phyloP scores from a whole-genome alignment of 1,140 invertebrate species.

The Atopsyche davidsoni region DNA sequence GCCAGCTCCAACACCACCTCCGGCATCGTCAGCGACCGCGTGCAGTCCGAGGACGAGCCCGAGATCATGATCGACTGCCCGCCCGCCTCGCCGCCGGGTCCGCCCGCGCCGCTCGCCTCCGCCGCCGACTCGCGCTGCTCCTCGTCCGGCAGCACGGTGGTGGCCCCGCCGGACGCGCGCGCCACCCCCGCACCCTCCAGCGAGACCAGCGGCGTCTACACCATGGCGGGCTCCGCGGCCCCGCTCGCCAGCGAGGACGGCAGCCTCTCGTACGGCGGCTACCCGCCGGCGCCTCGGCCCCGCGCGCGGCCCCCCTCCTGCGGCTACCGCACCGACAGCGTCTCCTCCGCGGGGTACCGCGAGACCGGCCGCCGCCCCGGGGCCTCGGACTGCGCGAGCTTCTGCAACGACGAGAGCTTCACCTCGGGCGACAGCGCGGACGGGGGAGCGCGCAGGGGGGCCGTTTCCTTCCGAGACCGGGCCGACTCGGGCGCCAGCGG shows the following conservation, averaged over 20 bases:
- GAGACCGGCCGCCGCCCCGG: slow-evolving; percentile 11
- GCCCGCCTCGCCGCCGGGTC: slow-evolving; percentile 59
- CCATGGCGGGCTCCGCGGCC: slow-evolving; percentile 59
- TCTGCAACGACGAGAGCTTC: slow-evolving; percentile 23
- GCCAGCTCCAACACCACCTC: slow-evolving; percentile 84
- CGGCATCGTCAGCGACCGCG: slow-evolving; percentile 89
- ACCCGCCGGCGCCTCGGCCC: no score
- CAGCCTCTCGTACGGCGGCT: slow-evolving; percentile 13
- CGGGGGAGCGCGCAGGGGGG: slow-evolving; percentile 4
- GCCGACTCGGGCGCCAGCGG: slow-evolving; percentile 72
- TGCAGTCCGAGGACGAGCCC: slow-evolving; percentile 87
- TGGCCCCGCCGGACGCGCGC: slow-evolving; percentile 57
- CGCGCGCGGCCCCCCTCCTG: slow-evolving; percentile 11
- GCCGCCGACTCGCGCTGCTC: slow-evolving; percentile 66
- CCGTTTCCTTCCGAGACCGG: slow-evolving; percentile 51
- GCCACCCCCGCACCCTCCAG: slow-evolving; percentile 55
- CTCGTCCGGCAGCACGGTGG: slow-evolving; percentile 75
- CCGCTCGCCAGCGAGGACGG: slow-evolving; percentile 17
- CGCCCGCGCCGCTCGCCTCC: slow-evolving; percentile 34
- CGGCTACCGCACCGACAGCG: slow-evolving; percentile 14
- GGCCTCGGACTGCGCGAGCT: slow-evolving; percentile 23
- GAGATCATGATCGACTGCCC: slow-evolving; percentile 77
- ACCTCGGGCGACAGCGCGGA: slow-evolving; percentile 25
- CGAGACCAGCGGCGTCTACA: slow-evolving; percentile 73
- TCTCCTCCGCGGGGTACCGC: slow-evolving; percentile 8